These are phyloP conservation scores for Sorex fumeus DNA, from an alignment of 2,113 vertebrate species.

Conservation along the genomic window DNA sequence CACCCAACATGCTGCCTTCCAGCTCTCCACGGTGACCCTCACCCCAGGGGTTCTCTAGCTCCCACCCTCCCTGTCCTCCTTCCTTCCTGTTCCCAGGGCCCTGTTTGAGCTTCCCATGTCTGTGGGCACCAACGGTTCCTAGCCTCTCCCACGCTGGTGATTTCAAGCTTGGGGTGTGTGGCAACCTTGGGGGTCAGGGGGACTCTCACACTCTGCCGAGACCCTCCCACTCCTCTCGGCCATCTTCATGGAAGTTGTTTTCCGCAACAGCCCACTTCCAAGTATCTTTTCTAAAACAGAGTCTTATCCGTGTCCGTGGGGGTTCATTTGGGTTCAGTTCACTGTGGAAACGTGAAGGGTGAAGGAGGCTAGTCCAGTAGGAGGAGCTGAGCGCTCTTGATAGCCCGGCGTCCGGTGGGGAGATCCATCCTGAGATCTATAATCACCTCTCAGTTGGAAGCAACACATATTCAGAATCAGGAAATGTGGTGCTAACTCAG, in stretches of 20 bases:
- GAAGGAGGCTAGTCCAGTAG: background rate
- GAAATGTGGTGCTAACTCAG: conserved; percentile 5
- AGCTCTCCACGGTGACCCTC: background rate
- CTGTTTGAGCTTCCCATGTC: background rate
- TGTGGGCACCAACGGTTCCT: background rate
- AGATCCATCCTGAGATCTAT: background rate
- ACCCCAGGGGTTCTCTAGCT: background rate
- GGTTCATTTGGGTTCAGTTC: background rate
- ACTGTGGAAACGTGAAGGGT: background rate
- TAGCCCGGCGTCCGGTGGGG: background rate
- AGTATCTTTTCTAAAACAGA: conserved; percentile 6
- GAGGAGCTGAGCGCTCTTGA: background rate
- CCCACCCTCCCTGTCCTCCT: background rate
- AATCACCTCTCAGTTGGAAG: conserved; percentile 3
- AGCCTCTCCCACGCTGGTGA: background rate
- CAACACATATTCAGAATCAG: background rate
- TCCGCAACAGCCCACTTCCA: background rate
- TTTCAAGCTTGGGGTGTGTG: too few relatives aligned
- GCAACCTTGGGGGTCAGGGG: too few relatives aligned
- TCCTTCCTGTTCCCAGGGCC: background rate
- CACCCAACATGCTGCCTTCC: background rate
- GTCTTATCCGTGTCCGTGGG: background rate
- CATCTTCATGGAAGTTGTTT: background rate
- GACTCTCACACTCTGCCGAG: too few relatives aligned
- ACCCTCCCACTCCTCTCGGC: too few relatives aligned